phyloP scores from a whole-genome alignment of 2,888 invertebrate species.

The Acrocera orbiculus region DNA sequence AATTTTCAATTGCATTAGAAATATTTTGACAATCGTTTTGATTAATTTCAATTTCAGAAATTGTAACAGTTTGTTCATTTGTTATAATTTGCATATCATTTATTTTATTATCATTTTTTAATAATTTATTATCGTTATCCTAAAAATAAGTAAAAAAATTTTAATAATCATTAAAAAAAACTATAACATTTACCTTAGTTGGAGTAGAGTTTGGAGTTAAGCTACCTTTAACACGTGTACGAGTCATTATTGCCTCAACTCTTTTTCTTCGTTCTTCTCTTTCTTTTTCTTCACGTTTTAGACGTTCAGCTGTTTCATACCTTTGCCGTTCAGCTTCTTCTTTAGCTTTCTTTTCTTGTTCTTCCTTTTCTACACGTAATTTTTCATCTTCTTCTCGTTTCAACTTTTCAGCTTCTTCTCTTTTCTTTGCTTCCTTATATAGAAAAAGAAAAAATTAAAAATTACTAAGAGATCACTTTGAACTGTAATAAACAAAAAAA shows the following conservation, averaged over 20 bases:
- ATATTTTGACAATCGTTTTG: conserved; percentile 3
- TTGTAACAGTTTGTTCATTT: conserved; percentile 1
- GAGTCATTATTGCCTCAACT: conserved; percentile 81
- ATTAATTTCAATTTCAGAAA: conserved; percentile 3
- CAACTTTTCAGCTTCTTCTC: conserved; percentile 60
- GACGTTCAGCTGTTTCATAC: conserved; percentile 64
- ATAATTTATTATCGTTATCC: conserved; percentile 5
- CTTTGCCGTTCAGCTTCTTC: conserved; percentile 75
- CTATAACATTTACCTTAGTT: conserved; percentile 23
- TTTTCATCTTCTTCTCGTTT: conserved; percentile 47
- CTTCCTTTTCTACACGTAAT: conserved; percentile 50
- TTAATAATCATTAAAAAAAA: no score
- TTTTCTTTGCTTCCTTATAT: conserved; percentile 47
- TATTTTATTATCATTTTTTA: conserved; percentile 6
- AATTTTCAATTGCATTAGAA: not conserved
- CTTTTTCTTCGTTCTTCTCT: conserved; percentile 72
- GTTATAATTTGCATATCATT: conserved; percentile 1
- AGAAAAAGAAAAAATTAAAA: not conserved
- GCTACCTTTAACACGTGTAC: conserved; percentile 42
- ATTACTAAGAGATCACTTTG: not conserved
- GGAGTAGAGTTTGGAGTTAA: conserved; percentile 23
- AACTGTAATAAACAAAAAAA: not conserved
- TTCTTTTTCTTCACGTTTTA: conserved; percentile 76
- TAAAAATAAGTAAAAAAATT: not conserved
- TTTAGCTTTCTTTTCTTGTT: conserved; percentile 58